These are phyloP conservation scores for Oreochromis aureus DNA, from an alignment of 2,113 vertebrate species.

Conservation along the genomic window DNA sequence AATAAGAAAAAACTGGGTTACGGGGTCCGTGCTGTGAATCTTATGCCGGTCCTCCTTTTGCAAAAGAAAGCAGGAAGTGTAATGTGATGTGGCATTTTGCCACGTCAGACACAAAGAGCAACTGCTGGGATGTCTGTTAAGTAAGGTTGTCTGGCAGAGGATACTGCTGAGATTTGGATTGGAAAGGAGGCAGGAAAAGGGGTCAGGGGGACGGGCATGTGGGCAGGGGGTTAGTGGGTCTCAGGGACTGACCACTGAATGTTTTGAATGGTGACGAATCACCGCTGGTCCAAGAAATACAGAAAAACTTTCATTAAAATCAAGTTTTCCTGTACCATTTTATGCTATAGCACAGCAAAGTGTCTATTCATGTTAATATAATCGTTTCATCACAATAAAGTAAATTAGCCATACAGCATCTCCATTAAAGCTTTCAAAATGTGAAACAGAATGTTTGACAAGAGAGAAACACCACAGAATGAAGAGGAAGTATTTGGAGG, in stretches of 20 bases:
- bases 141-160: background rate
- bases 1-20: conserved; percentile 44
- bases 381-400: background rate
- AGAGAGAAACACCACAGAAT: background rate
- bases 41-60: conserved; percentile 7
- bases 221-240: background rate
- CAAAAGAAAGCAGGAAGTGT: conserved; percentile 3
- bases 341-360: background rate
- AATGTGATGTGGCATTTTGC: background rate
- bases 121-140: conserved; percentile 15
- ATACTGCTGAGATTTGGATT: conserved; percentile 50
- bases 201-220: background rate
- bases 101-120: conserved; percentile 23
- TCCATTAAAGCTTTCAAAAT: background rate
- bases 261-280: background rate
- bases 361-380: background rate
- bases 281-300: background rate
- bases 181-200: conserved; percentile 19
- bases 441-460: background rate
- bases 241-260: background rate
- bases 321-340: background rate
- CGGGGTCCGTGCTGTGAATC: background rate
- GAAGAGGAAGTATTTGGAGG: background rate
- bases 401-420: background rate
- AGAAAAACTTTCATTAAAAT: background rate